Evolutionary conservation across 2,888 invertebrate species (phyloP).

Genomic region (Agrilus mali): DNA sequence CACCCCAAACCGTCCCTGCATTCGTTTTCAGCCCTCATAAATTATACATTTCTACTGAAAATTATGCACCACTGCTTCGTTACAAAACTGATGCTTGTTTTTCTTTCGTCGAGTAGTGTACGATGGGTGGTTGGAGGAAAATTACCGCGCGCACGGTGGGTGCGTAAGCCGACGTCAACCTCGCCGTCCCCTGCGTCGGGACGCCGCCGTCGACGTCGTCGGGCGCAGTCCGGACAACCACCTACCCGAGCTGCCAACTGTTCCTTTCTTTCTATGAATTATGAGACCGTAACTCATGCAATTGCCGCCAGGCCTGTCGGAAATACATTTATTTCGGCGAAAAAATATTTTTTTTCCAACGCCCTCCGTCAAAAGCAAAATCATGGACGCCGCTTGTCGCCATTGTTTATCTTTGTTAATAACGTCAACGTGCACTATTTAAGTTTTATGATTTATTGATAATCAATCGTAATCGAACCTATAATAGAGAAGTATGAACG

Average conservation of each 20-base stretch:
- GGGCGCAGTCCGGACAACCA: conserved; percentile 25
- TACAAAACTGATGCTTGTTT: too few species aligned
- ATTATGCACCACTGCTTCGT: too few species aligned
- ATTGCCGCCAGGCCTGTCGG: conserved; percentile 31
- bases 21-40: too few species aligned
- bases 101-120: too few species aligned
- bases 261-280: conserved; percentile 33
- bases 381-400: conserved; percentile 6
- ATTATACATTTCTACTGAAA: too few species aligned
- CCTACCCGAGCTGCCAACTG: conserved; percentile 31
- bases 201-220: conserved; percentile 16
- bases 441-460: too few species aligned
- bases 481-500: too few species aligned
- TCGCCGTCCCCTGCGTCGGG: conserved; percentile 16
- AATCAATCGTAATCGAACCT: too few species aligned
- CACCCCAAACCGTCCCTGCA: too few species aligned
- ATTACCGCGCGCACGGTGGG: not conserved
- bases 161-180: conserved; percentile 10
- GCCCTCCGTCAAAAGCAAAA: conserved; percentile 10
- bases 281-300: conserved; percentile 32
- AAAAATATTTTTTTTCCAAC: conserved; percentile 13
- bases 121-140: too few species aligned
- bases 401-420: conserved; percentile 9
- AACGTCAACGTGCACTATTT: not conserved
- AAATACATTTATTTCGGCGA: conserved; percentile 27